These are phyloP conservation scores for Drosophila meridiana DNA, from an alignment of 2,888 invertebrate genomes.

Conservation along the genomic window DNA sequence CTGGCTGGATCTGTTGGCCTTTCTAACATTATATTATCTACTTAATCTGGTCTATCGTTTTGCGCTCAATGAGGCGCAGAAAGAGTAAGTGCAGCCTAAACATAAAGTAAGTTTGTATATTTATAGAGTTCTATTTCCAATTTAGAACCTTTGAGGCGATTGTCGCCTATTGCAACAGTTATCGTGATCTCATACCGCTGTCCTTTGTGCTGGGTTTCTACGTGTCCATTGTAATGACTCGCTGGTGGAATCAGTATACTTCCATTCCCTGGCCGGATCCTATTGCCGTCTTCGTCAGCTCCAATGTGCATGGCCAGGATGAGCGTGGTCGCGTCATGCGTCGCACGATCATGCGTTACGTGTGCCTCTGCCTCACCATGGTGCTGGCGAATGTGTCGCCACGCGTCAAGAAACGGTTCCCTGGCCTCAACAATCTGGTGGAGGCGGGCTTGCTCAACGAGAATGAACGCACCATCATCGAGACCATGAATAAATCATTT, in stretches of 20 bases:
- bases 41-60: slow-evolving; percentile 92
- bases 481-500: slow-evolving; percentile 91
- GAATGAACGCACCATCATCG: slow-evolving; percentile 92
- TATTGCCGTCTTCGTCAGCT: slow-evolving; percentile 93
- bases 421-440: slow-evolving; percentile 92
- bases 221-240: slow-evolving; percentile 95
- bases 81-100: slow-evolving; percentile 86
- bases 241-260: slow-evolving; percentile 96
- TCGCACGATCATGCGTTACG: slow-evolving; percentile 92
- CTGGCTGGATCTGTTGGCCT: slow-evolving; percentile 94
- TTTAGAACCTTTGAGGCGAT: slow-evolving; percentile 92
- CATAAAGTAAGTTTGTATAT: not conserved
- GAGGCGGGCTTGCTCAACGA: slow-evolving; percentile 93
- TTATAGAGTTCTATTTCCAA: slow-evolving; percentile 39
- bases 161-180: slow-evolving; percentile 93
- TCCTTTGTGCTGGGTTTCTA: slow-evolving; percentile 98
- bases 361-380: slow-evolving; percentile 94
- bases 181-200: slow-evolving; percentile 94
- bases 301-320: slow-evolving; percentile 93
- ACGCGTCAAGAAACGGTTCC: slow-evolving; percentile 94
- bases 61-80: slow-evolving; percentile 88
- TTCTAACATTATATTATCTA: slow-evolving; percentile 91
- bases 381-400: slow-evolving; percentile 94
- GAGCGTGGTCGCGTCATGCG: slow-evolving; percentile 93
- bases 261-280: slow-evolving; percentile 94